phyloP scores from a whole-genome alignment of 2,113 vertebrate genomes.

The Lamprologus tigripictilis region DNA sequence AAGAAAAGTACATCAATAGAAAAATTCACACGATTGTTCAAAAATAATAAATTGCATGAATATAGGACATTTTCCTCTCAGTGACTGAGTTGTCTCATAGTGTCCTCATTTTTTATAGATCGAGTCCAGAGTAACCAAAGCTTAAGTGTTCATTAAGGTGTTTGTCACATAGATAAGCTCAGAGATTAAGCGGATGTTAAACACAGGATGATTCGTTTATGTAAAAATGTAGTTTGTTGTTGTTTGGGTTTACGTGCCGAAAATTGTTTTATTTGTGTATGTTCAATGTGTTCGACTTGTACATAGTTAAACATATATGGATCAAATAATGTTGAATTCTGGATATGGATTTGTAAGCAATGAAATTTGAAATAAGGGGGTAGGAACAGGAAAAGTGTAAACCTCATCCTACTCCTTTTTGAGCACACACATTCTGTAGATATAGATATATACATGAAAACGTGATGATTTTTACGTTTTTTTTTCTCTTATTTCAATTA shows the following conservation, averaged over 20 bases:
- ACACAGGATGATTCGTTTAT: not conserved
- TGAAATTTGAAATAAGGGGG: not conserved
- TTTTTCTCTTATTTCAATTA: not conserved
- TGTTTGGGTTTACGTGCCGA: not conserved
- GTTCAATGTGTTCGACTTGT: not conserved
- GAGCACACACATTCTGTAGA: not conserved
- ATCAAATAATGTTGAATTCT: not conserved
- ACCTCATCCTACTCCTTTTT: not conserved
- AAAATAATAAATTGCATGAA: not conserved
- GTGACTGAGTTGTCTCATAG: not conserved
- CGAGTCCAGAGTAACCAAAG: not conserved
- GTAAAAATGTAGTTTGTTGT: not conserved
- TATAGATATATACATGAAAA: not conserved
- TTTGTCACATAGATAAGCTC: not conserved
- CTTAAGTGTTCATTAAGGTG: not conserved
- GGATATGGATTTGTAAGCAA: not conserved
- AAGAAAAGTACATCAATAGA: not conserved
- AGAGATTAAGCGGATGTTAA: not conserved
- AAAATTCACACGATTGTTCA: not conserved
- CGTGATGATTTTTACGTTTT: accelerated
- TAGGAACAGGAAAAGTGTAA: not conserved
- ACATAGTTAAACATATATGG: not conserved
- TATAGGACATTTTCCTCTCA: not conserved
- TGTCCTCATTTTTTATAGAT: not conserved
- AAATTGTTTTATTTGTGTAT: not conserved